These are phyloP conservation scores for Cebidichthys violaceus DNA, from an alignment of 2,113 vertebrate species.

Conservation along the genomic window DNA sequence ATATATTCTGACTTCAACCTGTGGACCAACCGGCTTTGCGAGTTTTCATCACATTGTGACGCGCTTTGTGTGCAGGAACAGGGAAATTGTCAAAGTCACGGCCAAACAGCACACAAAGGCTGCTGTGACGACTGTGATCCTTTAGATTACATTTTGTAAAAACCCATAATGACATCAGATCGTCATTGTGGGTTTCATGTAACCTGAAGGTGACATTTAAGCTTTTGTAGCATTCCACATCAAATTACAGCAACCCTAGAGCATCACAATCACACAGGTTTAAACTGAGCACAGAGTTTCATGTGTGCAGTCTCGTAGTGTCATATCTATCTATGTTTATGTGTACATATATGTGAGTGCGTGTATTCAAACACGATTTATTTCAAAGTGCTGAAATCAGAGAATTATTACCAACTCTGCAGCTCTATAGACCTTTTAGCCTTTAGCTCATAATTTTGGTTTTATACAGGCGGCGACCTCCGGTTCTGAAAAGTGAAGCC, in stretches of 20 bases:
- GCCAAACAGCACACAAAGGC: not conserved
- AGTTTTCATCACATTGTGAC: not conserved
- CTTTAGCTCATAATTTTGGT: too few species aligned
- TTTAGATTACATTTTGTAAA: not conserved
- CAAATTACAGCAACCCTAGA: not conserved
- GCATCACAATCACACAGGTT: not conserved
- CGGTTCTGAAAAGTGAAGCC: too few species aligned
- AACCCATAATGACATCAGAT: not conserved
- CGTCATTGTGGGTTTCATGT: not conserved
- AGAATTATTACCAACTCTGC: too few species aligned
- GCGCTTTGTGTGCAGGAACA: not conserved
- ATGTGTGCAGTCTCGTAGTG: not conserved
- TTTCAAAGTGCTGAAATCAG: too few species aligned
- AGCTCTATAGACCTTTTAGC: too few species aligned
- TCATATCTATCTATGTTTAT: too few species aligned
- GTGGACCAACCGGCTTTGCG: not conserved
- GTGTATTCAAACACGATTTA: too few species aligned
- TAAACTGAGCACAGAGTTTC: not conserved
- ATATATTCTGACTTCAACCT: not conserved
- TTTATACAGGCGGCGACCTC: too few species aligned
- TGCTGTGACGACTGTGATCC: not conserved
- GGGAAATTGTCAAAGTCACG: not conserved
- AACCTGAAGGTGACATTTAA: not conserved
- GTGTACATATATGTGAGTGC: too few species aligned
- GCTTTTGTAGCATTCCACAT: not conserved